Evolutionary conservation across 2,113 vertebrate genomes (phyloP), one percentile per base, ranked within the genome.

Genomic region (Gymnobelideus leadbeateri): DNA sequence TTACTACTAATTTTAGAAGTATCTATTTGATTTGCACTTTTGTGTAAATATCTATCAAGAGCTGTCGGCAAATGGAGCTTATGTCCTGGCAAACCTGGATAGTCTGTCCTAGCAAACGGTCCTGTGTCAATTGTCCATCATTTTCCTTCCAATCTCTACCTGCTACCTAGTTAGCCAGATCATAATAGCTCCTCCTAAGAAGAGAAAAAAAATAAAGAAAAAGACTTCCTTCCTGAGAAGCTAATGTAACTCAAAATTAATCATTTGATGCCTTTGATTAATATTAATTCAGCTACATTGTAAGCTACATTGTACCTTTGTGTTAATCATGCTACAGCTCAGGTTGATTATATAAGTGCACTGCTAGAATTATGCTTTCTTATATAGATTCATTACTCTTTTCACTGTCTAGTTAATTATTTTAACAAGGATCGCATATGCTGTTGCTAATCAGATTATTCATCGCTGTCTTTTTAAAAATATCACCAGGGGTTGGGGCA

Each of bases 271-370:
- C 2, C 31, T 37, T 68, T 68, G 89, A 57, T 6, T 37, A 90
- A 89, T 91, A 8, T 37, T 57, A 77, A 51, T 28, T n/a, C 25
- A 91, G 50, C 49, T 51, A 46, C 52, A 54, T 23, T 89, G 24
- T 11, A 89, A n/a, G n/a, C n/a, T n/a, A n/a, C n/a, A n/a, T n/a
- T n/a, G n/a, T 2, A 43, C 54, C 49, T 52, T 91, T 89, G 91
- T 51, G 91, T 91, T 91, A 93, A 68, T 25, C 90, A 93, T n/a
- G n/a, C 3, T 93, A 84, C 24, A 91, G 89, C 57, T 93, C 37
- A 55, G 25, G 49, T 89, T 37, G 26, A 91, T 89, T 91, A 89
- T 55, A 93, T 55, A 6, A 26, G 51, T 55, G 25, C 57, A 90
- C n/a, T 93, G 61, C 31, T 91, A 51, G 26, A 89, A 89, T 89